phyloP scores from a whole-genome alignment of 2,113 vertebrate species.

The Peromyscus polionotus region DNA sequence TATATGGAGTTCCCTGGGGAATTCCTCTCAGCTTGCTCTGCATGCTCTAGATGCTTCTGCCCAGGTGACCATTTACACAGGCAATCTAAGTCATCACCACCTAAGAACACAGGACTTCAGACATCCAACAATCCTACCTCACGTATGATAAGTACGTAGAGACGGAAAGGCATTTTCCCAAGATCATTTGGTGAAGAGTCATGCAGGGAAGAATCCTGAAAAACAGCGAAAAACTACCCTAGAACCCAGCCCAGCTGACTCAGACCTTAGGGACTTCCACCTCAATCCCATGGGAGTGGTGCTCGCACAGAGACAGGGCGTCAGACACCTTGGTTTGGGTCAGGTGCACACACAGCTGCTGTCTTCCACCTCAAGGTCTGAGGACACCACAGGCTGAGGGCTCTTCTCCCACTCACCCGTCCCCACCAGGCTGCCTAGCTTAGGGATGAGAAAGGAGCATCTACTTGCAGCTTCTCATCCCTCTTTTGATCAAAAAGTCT shows the following conservation, averaged over 20 bases:
- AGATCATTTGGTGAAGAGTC: not conserved
- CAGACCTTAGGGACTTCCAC: not conserved
- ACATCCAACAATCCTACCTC: not conserved
- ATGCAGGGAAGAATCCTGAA: not conserved
- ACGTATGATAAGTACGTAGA: not conserved
- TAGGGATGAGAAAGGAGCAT: not conserved
- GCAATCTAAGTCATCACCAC: not conserved
- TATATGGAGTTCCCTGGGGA: not conserved
- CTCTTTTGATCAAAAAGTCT: not conserved
- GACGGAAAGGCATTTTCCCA: not conserved
- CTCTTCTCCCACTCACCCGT: not conserved
- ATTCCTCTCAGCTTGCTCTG: not conserved
- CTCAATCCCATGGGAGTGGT: not conserved
- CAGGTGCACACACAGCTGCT: not conserved
- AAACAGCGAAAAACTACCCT: not conserved
- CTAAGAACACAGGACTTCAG: not conserved
- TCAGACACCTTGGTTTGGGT: not conserved
- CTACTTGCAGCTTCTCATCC: not conserved
- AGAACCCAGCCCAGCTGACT: not conserved
- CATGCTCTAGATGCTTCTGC: not conserved
- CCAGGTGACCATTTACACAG: rapidly evolving
- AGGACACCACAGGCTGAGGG: not conserved
- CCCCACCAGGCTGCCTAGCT: not conserved
- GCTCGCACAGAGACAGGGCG: not conserved
- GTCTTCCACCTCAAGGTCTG: rapidly evolving